Evolutionary conservation across 2,888 invertebrate species (phyloP), one percentile per base, ranked within the genome.

Genomic region (Cynaeus angustus): DNA sequence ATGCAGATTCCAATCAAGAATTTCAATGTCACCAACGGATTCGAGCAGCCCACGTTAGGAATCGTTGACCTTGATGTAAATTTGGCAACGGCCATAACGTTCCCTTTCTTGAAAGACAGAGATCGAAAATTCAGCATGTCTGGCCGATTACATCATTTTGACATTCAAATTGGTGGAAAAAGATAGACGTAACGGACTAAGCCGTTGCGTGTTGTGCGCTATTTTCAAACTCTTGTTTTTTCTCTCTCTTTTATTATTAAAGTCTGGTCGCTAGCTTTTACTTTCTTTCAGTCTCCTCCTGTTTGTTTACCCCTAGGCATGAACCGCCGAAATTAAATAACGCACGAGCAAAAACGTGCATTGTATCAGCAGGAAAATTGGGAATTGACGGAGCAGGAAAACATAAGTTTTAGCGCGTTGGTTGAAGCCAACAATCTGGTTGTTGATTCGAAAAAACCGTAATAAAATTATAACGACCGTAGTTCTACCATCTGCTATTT

Each of bases 141-240:
- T 71, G 65, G 48, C 21, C 64, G 68, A 72, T 75, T 75, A 74
- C 73, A 72, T 73, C 75, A 74, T 70, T 65, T 72, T 74, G 73
- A 72, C 73, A 73, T 74, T 74, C 72, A 72, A 70, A 73, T 71
- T 70, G 62, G 56, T 58, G 58, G 58, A 66, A 52, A 65, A 43
- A 52, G 7, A 46, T 33, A 66, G 66, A 55, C 16, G 45, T 13
- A 12, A 61, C 6, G 46, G 33, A n/a, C n/a, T n/a, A 43, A 56
- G 16, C 14, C 41, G 65, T 66, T 66, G 66, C 66, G 66, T 66
- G 66, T 66, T 65, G 37, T 52, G 37, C 28, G 38, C 65, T 65
- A 65, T 65, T 65, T 65, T 48, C 56, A 66, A 66, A 26, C 37
- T 56, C 56, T 46, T 8, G 9, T 37, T 45, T 33, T 66, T 65